A percentile compares a stretch with the other conserved stretches of the same genome.
Conservation (phyloP, 2,797 vertebrate species). For the Propithecus perrieri region DNA sequence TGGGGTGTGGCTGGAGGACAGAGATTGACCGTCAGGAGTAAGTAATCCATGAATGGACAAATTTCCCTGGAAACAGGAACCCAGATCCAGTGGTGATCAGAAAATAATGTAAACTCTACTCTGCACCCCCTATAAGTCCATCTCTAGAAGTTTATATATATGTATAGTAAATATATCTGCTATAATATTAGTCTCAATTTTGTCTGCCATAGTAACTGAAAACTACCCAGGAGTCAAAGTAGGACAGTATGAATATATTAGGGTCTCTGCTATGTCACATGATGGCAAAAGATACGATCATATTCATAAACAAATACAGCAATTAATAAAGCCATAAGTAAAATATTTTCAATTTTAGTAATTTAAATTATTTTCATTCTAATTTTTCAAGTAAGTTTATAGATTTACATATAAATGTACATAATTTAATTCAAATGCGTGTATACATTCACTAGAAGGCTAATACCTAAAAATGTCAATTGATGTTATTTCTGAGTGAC, state of each 20-base stretch:
- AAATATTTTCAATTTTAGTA: not conserved
- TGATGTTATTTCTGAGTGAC: not conserved
- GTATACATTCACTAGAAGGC: not conserved
- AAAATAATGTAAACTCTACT: not conserved
- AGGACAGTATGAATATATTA: rapidly evolving
- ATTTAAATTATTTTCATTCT: not conserved
- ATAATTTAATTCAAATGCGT: not conserved
- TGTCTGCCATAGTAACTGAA: not conserved
- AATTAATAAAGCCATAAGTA: not conserved
- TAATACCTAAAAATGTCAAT: not conserved
- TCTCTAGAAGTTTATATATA: not conserved
- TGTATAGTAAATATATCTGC: too few species aligned
- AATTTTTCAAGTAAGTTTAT: not conserved
- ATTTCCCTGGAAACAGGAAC: not conserved
- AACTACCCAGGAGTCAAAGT: not conserved
- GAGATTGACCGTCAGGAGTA: not conserved
- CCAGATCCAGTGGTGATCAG: not conserved
- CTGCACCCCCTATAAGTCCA: not conserved
- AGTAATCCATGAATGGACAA: not conserved
- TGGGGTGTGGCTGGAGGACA: not conserved
- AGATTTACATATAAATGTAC: not conserved
- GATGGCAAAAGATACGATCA: rapidly evolving
- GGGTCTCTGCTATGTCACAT: not conserved
- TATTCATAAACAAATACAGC: not conserved
- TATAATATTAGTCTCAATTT: not conserved